Base-by-base conservation (phyloP, 2,797 vertebrate genomes). In the Pelobates cultripes region DNA sequence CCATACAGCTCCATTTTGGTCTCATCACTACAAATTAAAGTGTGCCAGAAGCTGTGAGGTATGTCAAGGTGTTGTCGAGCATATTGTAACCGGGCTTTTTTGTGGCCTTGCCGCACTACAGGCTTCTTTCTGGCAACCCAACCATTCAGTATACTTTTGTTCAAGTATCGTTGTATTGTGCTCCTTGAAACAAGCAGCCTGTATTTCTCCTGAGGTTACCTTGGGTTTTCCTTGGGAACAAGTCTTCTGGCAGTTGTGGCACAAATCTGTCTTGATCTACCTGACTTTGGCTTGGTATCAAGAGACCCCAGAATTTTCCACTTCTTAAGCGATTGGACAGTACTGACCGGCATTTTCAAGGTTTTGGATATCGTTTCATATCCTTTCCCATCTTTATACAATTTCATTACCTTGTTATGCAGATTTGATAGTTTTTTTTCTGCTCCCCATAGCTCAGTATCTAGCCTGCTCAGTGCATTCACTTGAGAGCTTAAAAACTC, bases 1-100 rank as follows among this genome's bases (percentile, higher is more conserved):
- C 63, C 63, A 66, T 1, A 66, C 4, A 66, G 63, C 17, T 3
- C n/a, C 2, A 66, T 66, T 66, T 66, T 66, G 63, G 63, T 28
- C 63, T 66, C 63, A 66, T 40, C 63, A 66, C 63, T 66, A 8
- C 63, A 66, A 66, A 66, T 66, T 28, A 40, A 1, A 28, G n/a
- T 66, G 63, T 66, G 63, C 63, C 63, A 66, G 63, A 66, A 66
- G 63, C n/a, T 66, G 4, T 3, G 63, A 66, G n/a, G 63, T n/a
- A 5, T 66, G 63, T 66, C 63, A 28, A 28, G 8, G 15, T 66
- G 2, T 5, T 66, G 17, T 66, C 4, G 4, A 13, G 40, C 63
- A 40, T 66, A 66, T 66, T 12, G 55, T 57, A 57, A 57, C 9
- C 14, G 8, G 55, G 55, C 9, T 66, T 28, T 7, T 66, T 42